phyloP scores from a whole-genome alignment of 2,888 invertebrate species.

The Leptothorax acervorum region DNA sequence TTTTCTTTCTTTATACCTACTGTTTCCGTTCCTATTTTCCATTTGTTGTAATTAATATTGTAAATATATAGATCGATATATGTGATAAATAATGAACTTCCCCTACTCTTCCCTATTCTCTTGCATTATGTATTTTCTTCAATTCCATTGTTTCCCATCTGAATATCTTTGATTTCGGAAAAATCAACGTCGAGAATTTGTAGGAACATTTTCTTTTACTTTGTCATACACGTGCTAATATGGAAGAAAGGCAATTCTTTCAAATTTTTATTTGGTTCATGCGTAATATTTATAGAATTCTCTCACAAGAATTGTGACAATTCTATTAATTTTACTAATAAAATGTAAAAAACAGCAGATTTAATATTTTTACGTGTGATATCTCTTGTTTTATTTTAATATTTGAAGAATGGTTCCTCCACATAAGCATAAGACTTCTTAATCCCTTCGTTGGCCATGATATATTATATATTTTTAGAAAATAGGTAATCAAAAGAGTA shows the following conservation, averaged over 20 bases:
- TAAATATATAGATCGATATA: constrained; percentile 19
- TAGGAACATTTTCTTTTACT: background rate
- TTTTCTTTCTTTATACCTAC: background rate
- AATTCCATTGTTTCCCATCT: constrained; percentile 7
- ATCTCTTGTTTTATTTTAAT: constrained; percentile 18
- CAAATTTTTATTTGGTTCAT: background rate
- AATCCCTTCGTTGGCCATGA: constrained; percentile 23
- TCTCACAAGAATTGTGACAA: background rate
- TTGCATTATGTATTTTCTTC: background rate
- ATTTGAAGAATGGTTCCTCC: constrained; percentile 21
- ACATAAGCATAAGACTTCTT: constrained; percentile 28
- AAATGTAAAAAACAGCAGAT: background rate
- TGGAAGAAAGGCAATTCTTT: background rate
- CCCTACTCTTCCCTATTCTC: background rate
- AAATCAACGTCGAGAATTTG: background rate
- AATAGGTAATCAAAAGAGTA: constrained; percentile 13
- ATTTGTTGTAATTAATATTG: constrained; percentile 23
- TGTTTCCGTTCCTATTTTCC: background rate
- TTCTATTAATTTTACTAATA: background rate
- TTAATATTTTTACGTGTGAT: constrained; percentile 24
- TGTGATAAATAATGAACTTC: constrained; percentile 25
- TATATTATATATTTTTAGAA: constrained; percentile 30
- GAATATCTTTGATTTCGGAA: background rate
- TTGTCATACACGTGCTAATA: background rate
- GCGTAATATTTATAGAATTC: background rate